Percentiles rank a stretch among this genome's conserved stretches.
phyloP scores from a whole-genome alignment of 2,888 invertebrate species.

The Patella depressa region DNA sequence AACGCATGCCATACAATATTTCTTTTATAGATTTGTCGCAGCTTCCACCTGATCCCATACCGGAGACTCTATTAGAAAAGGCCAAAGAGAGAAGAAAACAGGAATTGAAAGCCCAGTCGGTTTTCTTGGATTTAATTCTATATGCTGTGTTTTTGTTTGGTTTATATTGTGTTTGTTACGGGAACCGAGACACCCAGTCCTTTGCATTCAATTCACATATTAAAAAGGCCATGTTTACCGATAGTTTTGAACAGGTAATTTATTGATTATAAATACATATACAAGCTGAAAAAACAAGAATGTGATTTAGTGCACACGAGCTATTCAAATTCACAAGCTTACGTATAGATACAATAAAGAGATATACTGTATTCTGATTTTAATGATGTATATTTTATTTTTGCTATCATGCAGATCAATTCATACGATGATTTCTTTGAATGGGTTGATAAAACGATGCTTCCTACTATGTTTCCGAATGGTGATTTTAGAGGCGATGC shows the following conservation, averaged over 20 bases:
- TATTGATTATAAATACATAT: not conserved
- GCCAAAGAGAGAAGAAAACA: slow-evolving; percentile 26
- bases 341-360: not conserved
- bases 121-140: slow-evolving; percentile 36
- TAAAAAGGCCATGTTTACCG: slow-evolving; percentile 35
- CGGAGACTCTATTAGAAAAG: slow-evolving; percentile 24
- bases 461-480: slow-evolving; percentile 47
- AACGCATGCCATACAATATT: no score
- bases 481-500: slow-evolving; percentile 36
- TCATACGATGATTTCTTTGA: slow-evolving; percentile 37
- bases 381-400: not conserved
- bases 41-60: slow-evolving; percentile 27
- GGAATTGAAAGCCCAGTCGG: slow-evolving; percentile 32
- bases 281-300: no score
- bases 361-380: not conserved
- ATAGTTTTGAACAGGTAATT: slow-evolving; percentile 37
- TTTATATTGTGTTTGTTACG: slow-evolving; percentile 49
- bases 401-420: slow-evolving; percentile 38
- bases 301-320: not conserved
- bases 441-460: slow-evolving; percentile 45
- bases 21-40: slow-evolving; percentile 18
- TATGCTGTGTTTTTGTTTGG: slow-evolving; percentile 49
- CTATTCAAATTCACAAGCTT: not conserved
- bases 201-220: slow-evolving; percentile 44
- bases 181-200: slow-evolving; percentile 49